Evolutionary conservation across 2,888 invertebrate species (phyloP).

Genomic region (Lacanobia oleracea): DNA sequence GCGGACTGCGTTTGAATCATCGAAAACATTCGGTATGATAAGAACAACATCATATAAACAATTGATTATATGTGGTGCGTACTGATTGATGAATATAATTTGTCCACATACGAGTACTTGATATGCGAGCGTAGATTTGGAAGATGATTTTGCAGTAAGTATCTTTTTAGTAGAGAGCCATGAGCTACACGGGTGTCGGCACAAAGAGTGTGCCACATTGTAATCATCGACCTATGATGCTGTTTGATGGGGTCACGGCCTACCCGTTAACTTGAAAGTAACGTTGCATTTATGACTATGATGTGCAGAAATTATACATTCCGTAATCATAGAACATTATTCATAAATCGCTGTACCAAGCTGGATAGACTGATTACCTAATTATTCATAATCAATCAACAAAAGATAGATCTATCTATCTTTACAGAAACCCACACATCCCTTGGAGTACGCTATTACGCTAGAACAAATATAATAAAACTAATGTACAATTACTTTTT

Average conservation of each 20-base stretch:
- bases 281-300: slow-evolving; percentile 3
- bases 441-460: not conserved
- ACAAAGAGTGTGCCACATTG: slow-evolving; percentile 20
- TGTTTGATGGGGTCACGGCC: slow-evolving; percentile 25
- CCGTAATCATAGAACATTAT: not conserved
- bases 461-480: slow-evolving; percentile 21
- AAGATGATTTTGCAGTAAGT: slow-evolving; percentile 9
- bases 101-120: not conserved
- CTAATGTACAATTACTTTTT: slow-evolving; percentile 11
- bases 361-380: too few species aligned
- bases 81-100: not conserved
- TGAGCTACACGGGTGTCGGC: not conserved
- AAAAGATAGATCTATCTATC: not conserved
- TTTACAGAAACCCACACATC: not conserved
- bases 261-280: slow-evolving; percentile 9
- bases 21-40: slow-evolving; percentile 16
- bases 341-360: not conserved
- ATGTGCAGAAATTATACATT: not conserved
- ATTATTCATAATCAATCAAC: slow-evolving; percentile 1
- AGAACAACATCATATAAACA: slow-evolving; percentile 4
- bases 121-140: not conserved
- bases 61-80: not conserved
- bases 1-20: slow-evolving; percentile 5
- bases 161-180: not conserved
- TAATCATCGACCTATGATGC: slow-evolving; percentile 24